phyloP scores from a whole-genome alignment of 2,888 invertebrate species.

The Dascillus cervinus region DNA sequence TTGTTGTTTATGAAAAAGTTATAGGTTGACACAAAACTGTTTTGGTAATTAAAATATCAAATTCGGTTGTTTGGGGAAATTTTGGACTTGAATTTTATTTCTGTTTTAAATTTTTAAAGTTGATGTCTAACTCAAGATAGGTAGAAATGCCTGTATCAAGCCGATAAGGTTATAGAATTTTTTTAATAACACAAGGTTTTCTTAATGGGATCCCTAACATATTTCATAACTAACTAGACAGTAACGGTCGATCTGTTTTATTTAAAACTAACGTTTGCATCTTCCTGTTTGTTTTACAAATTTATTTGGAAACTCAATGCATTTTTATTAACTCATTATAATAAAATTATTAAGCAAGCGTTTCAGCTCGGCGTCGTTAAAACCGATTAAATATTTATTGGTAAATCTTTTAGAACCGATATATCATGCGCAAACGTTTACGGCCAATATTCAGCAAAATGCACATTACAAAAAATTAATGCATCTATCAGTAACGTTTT shows the following conservation, averaged over 20 bases:
- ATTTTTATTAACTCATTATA: slow-evolving; percentile 35
- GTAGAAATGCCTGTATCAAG: too few species aligned
- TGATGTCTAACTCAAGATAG: too few species aligned
- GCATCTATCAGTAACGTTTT: slow-evolving; percentile 21
- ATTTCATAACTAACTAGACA: slow-evolving; percentile 28
- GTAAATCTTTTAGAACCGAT: too few species aligned
- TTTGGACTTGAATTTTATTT: too few species aligned
- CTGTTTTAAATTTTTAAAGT: too few species aligned
- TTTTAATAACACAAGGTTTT: too few species aligned
- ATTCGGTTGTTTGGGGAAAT: background rate
- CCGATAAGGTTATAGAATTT: too few species aligned
- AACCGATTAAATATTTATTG: too few species aligned
- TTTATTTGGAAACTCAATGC: slow-evolving; percentile 28
- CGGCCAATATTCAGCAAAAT: slow-evolving; percentile 3
- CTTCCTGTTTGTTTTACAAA: slow-evolving; percentile 31
- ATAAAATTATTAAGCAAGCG: too few species aligned
- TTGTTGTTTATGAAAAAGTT: too few species aligned
- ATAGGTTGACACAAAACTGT: background rate
- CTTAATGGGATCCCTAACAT: slow-evolving; percentile 15
- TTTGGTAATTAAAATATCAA: background rate
- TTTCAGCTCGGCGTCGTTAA: too few species aligned
- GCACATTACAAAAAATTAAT: slow-evolving; percentile 11
- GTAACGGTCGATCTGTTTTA: slow-evolving; percentile 28
- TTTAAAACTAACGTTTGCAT: slow-evolving; percentile 32
- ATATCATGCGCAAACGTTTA: too few species aligned